A percentile compares a stretch with the other conserved stretches of the same genome.
phyloP scores from a whole-genome alignment of 2,888 invertebrate species.

The Pterostichus niger region DNA sequence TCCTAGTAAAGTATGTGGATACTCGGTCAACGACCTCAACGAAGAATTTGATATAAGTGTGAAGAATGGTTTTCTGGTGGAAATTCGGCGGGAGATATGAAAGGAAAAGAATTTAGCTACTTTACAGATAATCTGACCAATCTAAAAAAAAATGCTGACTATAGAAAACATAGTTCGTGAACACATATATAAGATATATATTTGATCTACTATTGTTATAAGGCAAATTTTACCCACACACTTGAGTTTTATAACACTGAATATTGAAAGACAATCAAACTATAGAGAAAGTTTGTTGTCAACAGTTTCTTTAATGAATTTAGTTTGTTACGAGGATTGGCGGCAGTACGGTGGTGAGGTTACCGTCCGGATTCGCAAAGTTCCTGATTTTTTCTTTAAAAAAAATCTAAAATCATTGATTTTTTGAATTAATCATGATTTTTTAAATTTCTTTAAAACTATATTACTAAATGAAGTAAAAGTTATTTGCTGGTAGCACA shows the following conservation, averaged over 20 bases:
- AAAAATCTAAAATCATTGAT: too few relatives aligned
- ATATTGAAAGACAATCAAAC: neutral
- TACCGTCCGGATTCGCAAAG: too few relatives aligned
- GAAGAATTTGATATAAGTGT: neutral
- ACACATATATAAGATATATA: neutral
- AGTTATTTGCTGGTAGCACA: too few relatives aligned
- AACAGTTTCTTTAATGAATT: neutral
- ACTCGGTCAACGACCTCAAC: slow-evolving; percentile 2
- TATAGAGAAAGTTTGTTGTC: neutral
- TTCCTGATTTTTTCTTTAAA: too few relatives aligned
- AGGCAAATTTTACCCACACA: neutral
- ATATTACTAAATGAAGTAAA: too few relatives aligned
- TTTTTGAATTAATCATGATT: too few relatives aligned
- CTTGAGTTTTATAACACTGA: neutral
- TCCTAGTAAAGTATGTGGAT: neutral
- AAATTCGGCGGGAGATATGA: neutral
- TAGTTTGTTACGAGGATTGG: neutral
- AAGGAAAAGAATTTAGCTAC: neutral
- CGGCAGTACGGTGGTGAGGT: too few relatives aligned
- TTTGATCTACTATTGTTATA: slow-evolving; percentile 3
- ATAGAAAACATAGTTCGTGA: slow-evolving; percentile 17
- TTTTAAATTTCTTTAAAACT: too few relatives aligned
- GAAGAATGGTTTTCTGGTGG: slow-evolving; percentile 4
- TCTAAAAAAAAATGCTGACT: neutral
- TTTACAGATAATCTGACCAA: neutral